Evolutionary conservation across 2,797 vertebrate genomes (phyloP), one percentile per base, ranked within the genome.

Genomic region (Phylloscopus collybita): DNA sequence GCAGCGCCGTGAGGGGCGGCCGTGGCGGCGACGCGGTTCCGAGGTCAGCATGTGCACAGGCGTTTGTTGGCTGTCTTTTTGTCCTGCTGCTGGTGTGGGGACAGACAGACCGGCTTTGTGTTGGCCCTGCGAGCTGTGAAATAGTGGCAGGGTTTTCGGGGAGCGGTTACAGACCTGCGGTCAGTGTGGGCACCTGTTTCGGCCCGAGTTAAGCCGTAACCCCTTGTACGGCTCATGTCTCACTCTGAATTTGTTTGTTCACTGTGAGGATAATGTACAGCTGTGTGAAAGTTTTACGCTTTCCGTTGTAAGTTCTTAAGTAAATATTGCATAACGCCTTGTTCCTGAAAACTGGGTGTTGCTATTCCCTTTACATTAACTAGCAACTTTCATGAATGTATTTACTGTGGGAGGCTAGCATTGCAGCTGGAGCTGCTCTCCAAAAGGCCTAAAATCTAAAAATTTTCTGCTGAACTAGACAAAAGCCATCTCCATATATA

Each of bases 11-110:
- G 36, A 13, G 59, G 42, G 50, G 4, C 13, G 47, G 5, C 27
- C 15, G 7, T 1, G 59, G 4, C 5, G 6, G 60, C 2, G 7
- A 10, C 2, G 0, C 4, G 29, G 44, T 5, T 3, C 10, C 1
- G 8, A 6, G 45, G 4, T 34, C 15, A 3, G 47, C 20, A 0
- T 8, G 19, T 1, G 4, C 22, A 47, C 45, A 47, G 47, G 47
- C 23, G 23, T 25, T 49, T 14, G 47, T 25, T 8, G 23, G 47
- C 47, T 14, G 56, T 54, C 56, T 0, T 19, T 51, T 6, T 40
- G 14, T 29, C 7, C 21, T 20, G 38, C 29, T 47, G 42, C 5
- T 27, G 36, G 5, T 18, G 6, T 7, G 53, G 59, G 61, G 38
- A 23, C 45, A 21, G 25, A 2, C 29, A 14, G 45, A 51, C 7